Percentiles rank a stretch among this genome's conserved stretches.
Evolutionary conservation across 2,113 vertebrate species (phyloP).

Genomic region (Mandrillus leucophaeus): DNA sequence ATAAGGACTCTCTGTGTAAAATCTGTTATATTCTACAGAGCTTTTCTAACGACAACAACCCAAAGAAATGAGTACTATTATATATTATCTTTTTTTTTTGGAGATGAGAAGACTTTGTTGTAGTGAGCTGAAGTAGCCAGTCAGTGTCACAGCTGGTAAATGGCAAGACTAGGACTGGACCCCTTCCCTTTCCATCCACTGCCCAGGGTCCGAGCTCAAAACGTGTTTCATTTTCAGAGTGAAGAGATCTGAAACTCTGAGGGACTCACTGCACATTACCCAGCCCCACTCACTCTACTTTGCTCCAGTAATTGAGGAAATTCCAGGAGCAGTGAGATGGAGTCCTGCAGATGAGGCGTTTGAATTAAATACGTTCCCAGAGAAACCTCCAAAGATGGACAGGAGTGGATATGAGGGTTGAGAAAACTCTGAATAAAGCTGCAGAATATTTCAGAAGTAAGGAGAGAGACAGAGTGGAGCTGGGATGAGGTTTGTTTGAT

Average conservation of each 20-base stretch:
- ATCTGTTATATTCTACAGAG: neutral
- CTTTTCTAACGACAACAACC: neutral
- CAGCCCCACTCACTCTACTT: neutral
- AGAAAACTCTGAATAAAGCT: neutral
- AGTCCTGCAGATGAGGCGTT: neutral
- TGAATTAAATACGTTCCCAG: neutral
- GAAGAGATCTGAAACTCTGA: neutral
- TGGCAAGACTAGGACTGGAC: neutral
- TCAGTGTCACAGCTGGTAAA: neutral
- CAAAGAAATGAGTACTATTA: neutral
- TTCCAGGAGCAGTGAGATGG: neutral
- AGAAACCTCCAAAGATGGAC: neutral
- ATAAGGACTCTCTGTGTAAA: neutral
- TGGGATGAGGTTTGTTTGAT: neutral
- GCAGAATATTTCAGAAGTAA: neutral
- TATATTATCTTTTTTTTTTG: neutral
- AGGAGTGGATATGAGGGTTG: neutral
- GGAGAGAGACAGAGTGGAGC: neutral
- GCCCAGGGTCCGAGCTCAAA: neutral
- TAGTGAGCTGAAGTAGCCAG: neutral
- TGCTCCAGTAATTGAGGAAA: neutral
- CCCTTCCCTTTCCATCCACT: neutral
- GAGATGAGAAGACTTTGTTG: neutral
- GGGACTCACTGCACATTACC: neutral
- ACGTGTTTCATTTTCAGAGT: neutral